Evolutionary conservation across 1,140 invertebrate species (phyloP).

Genomic region (Sarcophaga bullata): DNA sequence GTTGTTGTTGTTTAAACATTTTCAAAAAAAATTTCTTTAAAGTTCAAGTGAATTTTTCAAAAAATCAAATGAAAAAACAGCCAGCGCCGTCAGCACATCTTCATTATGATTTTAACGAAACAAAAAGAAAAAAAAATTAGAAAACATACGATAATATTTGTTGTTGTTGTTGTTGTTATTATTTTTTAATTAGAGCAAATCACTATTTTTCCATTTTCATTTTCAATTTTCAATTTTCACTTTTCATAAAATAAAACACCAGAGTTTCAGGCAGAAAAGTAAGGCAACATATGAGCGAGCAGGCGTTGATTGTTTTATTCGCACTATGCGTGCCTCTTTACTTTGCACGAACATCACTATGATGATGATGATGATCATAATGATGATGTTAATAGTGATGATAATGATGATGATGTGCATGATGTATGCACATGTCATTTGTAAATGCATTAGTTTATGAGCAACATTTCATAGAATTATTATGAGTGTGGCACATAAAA

Average conservation of each 20-base stretch:
- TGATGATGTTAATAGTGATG: no score
- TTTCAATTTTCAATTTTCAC: no score
- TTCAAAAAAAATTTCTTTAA: not conserved
- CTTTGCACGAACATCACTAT: no score
- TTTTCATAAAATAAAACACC: no score
- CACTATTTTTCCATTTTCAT: not conserved
- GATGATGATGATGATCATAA: no score
- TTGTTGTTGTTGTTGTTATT: no score
- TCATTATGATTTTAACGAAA: no score
- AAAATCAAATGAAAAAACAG: not conserved
- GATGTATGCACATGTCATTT: not conserved
- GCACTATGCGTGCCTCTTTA: no score
- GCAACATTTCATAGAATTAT: not conserved
- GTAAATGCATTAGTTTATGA: not conserved
- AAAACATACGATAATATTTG: not conserved
- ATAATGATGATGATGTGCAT: not conserved
- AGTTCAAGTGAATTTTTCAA: slow-evolving; percentile 4
- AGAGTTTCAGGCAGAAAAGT: no score
- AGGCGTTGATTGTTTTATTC: no score
- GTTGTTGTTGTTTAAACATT: not conserved
- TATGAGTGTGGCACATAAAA: not conserved
- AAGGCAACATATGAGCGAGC: no score
- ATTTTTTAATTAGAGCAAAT: not conserved
- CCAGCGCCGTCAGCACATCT: not conserved
- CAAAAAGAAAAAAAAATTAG: not conserved